Evolutionary conservation across 2,888 invertebrate genomes (phyloP).

Genomic region (Abrostola tripartita): DNA sequence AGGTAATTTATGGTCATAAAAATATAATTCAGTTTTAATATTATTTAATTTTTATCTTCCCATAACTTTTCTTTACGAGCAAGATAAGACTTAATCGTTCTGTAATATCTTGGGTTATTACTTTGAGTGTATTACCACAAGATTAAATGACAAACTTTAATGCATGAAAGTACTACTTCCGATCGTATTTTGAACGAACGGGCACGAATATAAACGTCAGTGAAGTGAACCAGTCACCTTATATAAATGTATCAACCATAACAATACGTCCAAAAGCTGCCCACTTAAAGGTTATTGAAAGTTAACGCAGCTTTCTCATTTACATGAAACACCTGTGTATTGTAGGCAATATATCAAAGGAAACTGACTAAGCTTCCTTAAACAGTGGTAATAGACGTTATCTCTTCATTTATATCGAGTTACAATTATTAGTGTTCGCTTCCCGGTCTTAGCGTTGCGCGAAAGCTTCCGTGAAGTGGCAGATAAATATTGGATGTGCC

Average conservation of each 20-base stretch:
- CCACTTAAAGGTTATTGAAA: constrained; percentile 31
- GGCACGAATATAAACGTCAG: no score
- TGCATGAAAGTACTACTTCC: no score
- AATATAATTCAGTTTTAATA: constrained; percentile 27
- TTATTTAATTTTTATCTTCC: constrained; percentile 33
- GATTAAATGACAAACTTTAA: no score
- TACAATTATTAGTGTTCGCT: constrained; percentile 80
- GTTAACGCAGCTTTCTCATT: constrained; percentile 49
- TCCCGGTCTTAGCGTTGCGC: constrained; percentile 72
- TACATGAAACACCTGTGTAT: constrained; percentile 58
- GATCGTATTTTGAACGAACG: no score
- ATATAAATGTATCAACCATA: background rate
- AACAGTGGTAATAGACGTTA: constrained; percentile 78
- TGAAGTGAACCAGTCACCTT: no score
- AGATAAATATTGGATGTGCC: constrained; percentile 67
- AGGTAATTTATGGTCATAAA: constrained; percentile 43
- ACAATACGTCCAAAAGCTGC: constrained; percentile 24
- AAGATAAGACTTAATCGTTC: constrained; percentile 8
- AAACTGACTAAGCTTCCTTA: constrained; percentile 76
- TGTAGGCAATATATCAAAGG: constrained; percentile 65
- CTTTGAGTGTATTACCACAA: no score
- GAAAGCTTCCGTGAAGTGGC: constrained; percentile 70
- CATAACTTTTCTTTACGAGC: constrained; percentile 6
- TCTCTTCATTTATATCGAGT: constrained; percentile 81
- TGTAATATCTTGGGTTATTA: background rate